Conservation (phyloP, 2,797 vertebrate genomes). For the Lutjanus campechanus region DNA sequence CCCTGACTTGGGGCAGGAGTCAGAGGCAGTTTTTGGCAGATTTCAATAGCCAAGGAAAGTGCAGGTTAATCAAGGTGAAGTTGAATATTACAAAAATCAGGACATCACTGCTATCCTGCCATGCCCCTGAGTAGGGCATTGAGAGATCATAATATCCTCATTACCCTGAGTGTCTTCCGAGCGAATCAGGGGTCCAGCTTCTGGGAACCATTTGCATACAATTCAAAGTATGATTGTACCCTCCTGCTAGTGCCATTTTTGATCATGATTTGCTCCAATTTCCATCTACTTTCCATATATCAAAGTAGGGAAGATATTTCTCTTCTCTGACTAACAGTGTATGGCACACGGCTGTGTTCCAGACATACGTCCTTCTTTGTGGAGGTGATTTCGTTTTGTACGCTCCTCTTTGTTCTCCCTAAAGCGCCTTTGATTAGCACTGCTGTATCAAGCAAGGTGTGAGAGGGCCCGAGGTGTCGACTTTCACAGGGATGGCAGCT, state of each 20-base stretch:
- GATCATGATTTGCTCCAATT: constrained; percentile 83
- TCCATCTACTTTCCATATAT: constrained; percentile 81
- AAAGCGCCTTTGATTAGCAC: constrained; percentile 83
- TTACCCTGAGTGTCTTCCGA: constrained; percentile 82
- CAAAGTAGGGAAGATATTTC: constrained; percentile 61
- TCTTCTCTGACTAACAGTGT: constrained; percentile 45
- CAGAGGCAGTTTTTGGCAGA: constrained; percentile 58
- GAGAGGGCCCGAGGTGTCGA: constrained; percentile 82
- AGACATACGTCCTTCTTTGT: constrained; percentile 61
- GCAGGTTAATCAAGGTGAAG: constrained; percentile 85
- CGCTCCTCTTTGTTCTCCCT: constrained; percentile 75
- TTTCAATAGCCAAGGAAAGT: constrained; percentile 70
- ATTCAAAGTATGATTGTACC: constrained; percentile 85
- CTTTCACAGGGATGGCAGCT: constrained; percentile 86
- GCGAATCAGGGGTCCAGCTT: constrained; percentile 80
- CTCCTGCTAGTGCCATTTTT: constrained; percentile 79
- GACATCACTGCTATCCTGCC: constrained; percentile 77
- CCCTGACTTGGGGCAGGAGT: constrained; percentile 48
- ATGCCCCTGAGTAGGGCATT: constrained; percentile 76
- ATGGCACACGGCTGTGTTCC: constrained; percentile 52
- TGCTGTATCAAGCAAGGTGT: constrained; percentile 74
- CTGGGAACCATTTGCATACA: constrained; percentile 85
- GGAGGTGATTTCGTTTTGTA: constrained; percentile 76
- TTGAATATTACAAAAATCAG: constrained; percentile 82
- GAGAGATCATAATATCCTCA: constrained; percentile 84